Base-by-base conservation (phyloP, 2,888 invertebrate species). In the Andricus quercusramuli region DNA sequence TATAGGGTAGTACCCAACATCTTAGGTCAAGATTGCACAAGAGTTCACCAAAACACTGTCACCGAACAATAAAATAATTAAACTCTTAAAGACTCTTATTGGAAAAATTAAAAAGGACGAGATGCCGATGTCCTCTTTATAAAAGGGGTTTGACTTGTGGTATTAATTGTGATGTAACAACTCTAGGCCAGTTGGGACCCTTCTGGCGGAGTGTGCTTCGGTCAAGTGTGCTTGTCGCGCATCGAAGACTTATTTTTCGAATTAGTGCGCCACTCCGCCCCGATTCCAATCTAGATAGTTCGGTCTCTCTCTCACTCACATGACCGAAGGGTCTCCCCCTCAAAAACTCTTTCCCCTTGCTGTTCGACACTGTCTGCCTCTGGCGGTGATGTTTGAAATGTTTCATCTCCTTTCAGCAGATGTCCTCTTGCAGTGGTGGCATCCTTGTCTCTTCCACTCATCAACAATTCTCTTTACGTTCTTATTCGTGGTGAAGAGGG, bases 181-280 rank as follows among this genome's bases (percentile, higher is more conserved):
- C 70, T 74, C 47, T 29, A 51, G 9, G 79, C 65, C 25, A 32
- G 78, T 65, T 74, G 70, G 86, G 86, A 86, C 89, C 90, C 90
- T 91, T 90, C 88, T 86, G 88, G 82, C 88, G 87, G 91, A 91
- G 91, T 89, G 91, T 91, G 91, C 92, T 92, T 92, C 87, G 90
- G 88, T 90, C 90, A 91, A 92, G 92, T 92, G 92, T 90, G 89
- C 91, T 91, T 90, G 90, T 90, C 88, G 88, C 89, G 86, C 85
- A 87, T 82, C 79, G 85, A 85, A 87, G 87, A 89, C 90, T 90
- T 90, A 89, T 89, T 91, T 90, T 90, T 89, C 90, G 89, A 90
- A 90, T 91, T 91, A 89, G 87, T 86, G 87, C 89, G 88, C 88
- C 90, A 89, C 86, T 88, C 86, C 78, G 84, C 82, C 80, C 81